Conservation (phyloP, 2,113 vertebrate genomes). For the Alosa alosa region DNA sequence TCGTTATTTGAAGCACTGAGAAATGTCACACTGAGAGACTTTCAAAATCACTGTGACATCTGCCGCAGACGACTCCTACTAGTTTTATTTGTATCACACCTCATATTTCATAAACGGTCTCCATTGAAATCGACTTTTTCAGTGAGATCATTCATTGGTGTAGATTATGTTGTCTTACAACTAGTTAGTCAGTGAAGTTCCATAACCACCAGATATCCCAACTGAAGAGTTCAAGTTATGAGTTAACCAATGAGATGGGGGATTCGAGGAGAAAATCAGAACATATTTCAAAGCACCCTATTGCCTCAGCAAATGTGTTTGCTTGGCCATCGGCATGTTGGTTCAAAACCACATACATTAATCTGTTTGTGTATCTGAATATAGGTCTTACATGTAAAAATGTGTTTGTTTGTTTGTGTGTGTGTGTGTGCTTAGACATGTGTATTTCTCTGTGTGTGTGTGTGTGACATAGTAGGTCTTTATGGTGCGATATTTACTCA, state of each 20-base stretch:
- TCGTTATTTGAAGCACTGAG: neutral
- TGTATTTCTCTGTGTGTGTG: neutral
- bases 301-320: neutral
- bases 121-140: neutral
- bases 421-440: neutral
- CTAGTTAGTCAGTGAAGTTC: neutral
- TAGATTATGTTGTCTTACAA: neutral
- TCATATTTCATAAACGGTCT: neutral
- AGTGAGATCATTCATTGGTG: neutral
- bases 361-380: neutral
- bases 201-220: neutral
- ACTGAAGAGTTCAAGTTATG: neutral
- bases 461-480: constrained; percentile 48
- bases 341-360: constrained; percentile 23
- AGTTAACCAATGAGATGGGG: neutral
- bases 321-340: neutral
- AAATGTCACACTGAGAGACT: neutral
- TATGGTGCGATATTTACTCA: constrained; percentile 63
- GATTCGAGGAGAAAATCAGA: neutral
- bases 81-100: neutral
- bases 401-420: neutral
- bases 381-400: neutral
- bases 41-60: neutral
- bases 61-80: neutral
- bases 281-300: neutral